Evolutionary conservation across 2,888 invertebrate genomes (phyloP), one percentile per base, ranked within the genome.

Genomic region (Pherbina coryleti): DNA sequence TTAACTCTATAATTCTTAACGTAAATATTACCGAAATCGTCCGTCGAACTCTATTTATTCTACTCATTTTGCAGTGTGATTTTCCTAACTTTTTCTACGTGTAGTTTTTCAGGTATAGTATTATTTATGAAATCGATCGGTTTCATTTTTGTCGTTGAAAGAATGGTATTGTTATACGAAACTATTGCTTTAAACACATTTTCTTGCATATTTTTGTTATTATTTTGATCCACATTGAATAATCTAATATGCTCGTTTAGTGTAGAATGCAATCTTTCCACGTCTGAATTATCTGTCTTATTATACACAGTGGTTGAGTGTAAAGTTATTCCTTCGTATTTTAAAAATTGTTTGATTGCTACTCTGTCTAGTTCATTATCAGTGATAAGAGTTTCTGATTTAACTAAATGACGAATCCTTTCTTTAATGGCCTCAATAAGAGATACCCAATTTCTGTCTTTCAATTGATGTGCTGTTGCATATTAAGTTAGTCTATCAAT

Each of bases 221-320:
- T 31, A 7, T 57, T 60, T 11, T 11, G 31, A 70, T 55, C 37
- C 25, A 9, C 25, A 11, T 55, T 53, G 25, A 76, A 31, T 19
- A 51, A 9, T 53, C 67, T 25, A 5, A 76, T 57, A 31, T 69
- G 64, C 37, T 70, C 76, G 3, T 28, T 31, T n/a, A 76, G 22
- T 14, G 70, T 70, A n/a, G 31, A 60, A 76, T 76, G 70, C 5
- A 76, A 31, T 49, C 69, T 44, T 67, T 75, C 75, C 3, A 75
- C 31, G 28, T 75, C 55, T 28, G 75, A 3, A 51, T 75, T 75
- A 7, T 67, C 75, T 17, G 76, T 76, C n/a, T 76, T 44, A 28
- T 5, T 55, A 37, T 76, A 53, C 22, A 67, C 5, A 4, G 44
- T 75, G n/a, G 51, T 49, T 57, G n/a, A 19, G n/a, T 57, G 57